Percentiles rank a stretch among this genome's conserved stretches.
phyloP scores from a whole-genome alignment of 1,140 invertebrate species.

The Whitmania pigra region DNA sequence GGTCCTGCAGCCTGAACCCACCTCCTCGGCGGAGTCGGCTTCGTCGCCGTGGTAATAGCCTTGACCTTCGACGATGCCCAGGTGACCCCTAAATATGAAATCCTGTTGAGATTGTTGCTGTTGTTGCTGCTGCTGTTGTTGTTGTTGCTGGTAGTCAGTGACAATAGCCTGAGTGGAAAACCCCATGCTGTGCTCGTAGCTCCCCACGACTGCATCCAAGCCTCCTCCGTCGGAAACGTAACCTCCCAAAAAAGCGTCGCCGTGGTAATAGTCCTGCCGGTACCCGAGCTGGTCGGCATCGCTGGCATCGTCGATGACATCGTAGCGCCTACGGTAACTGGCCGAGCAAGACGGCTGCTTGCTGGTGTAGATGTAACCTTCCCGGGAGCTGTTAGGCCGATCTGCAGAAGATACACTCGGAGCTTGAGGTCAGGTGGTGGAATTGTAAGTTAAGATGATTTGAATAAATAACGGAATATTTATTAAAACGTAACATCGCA shows the following conservation, averaged over 20 bases:
- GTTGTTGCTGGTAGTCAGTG: conserved; percentile 1
- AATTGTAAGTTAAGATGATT: too few relatives aligned
- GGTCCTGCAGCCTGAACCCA: background rate
- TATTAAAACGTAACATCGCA: too few relatives aligned
- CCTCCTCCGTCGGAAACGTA: background rate
- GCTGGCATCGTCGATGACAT: conserved; percentile 7
- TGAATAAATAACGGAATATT: too few relatives aligned
- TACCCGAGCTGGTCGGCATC: conserved; percentile 6
- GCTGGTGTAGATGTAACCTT: conserved; percentile 11
- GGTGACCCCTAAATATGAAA: background rate
- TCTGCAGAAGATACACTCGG: background rate
- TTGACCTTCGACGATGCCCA: conserved; percentile 1
- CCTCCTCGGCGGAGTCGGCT: background rate
- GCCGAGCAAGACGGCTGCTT: background rate
- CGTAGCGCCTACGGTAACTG: background rate
- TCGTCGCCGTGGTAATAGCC: conserved; percentile 5
- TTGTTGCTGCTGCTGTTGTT: conserved; percentile 8
- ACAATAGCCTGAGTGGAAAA: conserved; percentile 11
- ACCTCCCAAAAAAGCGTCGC: background rate
- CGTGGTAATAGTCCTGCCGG: background rate
- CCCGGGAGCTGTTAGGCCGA: background rate
- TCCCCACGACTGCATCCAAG: background rate
- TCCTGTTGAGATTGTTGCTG: background rate
- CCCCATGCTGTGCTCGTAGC: background rate
- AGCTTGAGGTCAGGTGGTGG: too few relatives aligned